These are phyloP conservation scores for Xanthia togata DNA, from an alignment of 2,888 invertebrate genomes.

Conservation along the genomic window DNA sequence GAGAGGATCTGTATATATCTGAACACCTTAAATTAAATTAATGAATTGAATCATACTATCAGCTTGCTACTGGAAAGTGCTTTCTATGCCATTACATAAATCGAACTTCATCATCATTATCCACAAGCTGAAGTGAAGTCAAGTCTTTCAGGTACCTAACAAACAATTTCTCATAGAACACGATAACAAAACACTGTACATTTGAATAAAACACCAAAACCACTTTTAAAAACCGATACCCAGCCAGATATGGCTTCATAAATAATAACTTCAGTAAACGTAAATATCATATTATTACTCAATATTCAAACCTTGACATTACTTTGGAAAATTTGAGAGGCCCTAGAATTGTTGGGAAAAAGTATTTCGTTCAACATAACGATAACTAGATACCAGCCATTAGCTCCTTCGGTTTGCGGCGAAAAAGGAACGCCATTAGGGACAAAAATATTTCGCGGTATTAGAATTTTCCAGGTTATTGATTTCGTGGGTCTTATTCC, in stretches of 20 bases:
- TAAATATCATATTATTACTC: slow-evolving; percentile 3
- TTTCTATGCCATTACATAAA: too few relatives aligned
- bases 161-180: neutral
- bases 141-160: neutral
- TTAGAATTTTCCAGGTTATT: slow-evolving; percentile 37
- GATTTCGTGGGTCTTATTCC: slow-evolving; percentile 2
- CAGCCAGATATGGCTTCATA: slow-evolving; percentile 8
- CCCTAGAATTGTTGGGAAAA: slow-evolving; percentile 30
- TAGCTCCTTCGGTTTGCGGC: slow-evolving; percentile 18
- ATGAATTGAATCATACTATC: too few relatives aligned
- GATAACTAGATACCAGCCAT: slow-evolving; percentile 43
- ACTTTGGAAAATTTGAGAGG: slow-evolving; percentile 3
- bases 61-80: too few relatives aligned
- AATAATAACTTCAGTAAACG: slow-evolving; percentile 18
- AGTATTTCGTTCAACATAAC: slow-evolving; percentile 13
- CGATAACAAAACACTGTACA: neutral
- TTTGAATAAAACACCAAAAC: neutral
- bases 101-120: too few relatives aligned
- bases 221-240: slow-evolving; percentile 1
- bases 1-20: neutral
- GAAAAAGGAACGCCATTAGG: slow-evolving; percentile 17
- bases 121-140: too few relatives aligned
- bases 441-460: slow-evolving; percentile 12
- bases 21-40: neutral
- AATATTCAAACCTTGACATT: slow-evolving; percentile 10